A percentile compares a stretch with the other conserved stretches of the same genome.
Evolutionary conservation across 64 coral and sea anemone species (phyloP).

Genomic region (Actinia equina): DNA sequence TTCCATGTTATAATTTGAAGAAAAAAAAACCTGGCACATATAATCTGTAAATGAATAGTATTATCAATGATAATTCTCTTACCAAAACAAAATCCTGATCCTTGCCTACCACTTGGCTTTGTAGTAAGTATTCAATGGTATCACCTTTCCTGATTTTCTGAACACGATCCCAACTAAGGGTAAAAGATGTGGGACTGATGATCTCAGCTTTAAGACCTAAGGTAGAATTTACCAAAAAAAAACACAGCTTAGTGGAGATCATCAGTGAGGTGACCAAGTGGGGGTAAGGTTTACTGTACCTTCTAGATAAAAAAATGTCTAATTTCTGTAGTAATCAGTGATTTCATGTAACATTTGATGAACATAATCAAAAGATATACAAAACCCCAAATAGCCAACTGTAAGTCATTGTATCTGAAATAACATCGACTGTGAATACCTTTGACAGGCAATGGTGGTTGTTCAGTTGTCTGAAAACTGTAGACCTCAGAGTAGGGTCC

Average conservation of each 20-base stretch:
- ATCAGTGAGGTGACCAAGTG: not conserved
- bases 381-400: no score
- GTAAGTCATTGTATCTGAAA: no score
- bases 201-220: conserved; percentile 54
- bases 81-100: conserved; percentile 82
- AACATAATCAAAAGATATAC: no score
- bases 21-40: no score
- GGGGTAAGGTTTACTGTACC: not conserved
- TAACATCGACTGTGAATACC: conserved; percentile 11
- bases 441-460: conserved; percentile 69
- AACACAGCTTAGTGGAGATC: not conserved
- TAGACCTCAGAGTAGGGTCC: conserved; percentile 70
- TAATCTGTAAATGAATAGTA: no score
- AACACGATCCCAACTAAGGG: conserved; percentile 64
- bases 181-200: conserved; percentile 30
- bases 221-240: not conserved
- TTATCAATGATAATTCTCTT: not conserved
- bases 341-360: no score
- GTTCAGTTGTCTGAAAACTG: conserved; percentile 60
- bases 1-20: no score
- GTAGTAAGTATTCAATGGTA: conserved; percentile 70
- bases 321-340: no score
- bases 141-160: conserved; percentile 48
- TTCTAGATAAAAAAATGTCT: not conserved
- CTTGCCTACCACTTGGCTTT: conserved; percentile 62